Evolutionary conservation across 2,888 invertebrate genomes (phyloP).

Genomic region (Pheosia gnoma): DNA sequence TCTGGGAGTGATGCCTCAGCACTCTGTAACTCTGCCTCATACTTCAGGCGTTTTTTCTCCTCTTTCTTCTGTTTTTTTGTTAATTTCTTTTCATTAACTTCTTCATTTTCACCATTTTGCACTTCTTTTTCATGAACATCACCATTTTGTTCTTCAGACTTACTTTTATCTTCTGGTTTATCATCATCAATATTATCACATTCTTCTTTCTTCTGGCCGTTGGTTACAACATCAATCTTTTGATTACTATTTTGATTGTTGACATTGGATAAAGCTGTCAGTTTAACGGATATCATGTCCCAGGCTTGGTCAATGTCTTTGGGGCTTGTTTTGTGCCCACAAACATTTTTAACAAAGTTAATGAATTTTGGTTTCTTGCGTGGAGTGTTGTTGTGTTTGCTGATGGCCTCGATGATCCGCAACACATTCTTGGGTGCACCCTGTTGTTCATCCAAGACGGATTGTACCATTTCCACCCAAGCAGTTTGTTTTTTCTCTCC

Average conservation of each 20-base stretch:
- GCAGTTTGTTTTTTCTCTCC: constrained; percentile 94
- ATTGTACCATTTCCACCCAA: constrained; percentile 90
- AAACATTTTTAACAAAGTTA: constrained; percentile 88
- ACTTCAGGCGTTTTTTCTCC: constrained; percentile 75
- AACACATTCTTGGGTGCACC: constrained; percentile 83
- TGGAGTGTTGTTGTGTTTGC: constrained; percentile 91
- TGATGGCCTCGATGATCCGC: constrained; percentile 87
- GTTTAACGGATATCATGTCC: constrained; percentile 85
- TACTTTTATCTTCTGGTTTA: constrained; percentile 29
- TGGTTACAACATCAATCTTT: constrained; percentile 28
- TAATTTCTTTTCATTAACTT: constrained; percentile 53
- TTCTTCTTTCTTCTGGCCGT: constrained; percentile 20
- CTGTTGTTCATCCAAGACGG: constrained; percentile 84
- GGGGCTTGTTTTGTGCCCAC: constrained; percentile 82
- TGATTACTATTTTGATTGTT: constrained; percentile 56
- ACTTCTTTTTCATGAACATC: constrained; percentile 24
- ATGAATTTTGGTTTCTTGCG: constrained; percentile 93
- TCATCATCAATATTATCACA: constrained; percentile 26
- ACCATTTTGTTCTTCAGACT: constrained; percentile 32
- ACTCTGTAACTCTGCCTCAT: constrained; percentile 75
- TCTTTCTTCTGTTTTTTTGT: constrained; percentile 78
- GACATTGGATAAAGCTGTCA: constrained; percentile 72
- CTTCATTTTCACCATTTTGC: constrained; percentile 22
- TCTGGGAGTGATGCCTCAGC: constrained; percentile 55
- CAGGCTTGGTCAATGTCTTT: constrained; percentile 87